Conservation (phyloP, 2,113 vertebrate genomes). For the Peucedramus taeniatus region DNA sequence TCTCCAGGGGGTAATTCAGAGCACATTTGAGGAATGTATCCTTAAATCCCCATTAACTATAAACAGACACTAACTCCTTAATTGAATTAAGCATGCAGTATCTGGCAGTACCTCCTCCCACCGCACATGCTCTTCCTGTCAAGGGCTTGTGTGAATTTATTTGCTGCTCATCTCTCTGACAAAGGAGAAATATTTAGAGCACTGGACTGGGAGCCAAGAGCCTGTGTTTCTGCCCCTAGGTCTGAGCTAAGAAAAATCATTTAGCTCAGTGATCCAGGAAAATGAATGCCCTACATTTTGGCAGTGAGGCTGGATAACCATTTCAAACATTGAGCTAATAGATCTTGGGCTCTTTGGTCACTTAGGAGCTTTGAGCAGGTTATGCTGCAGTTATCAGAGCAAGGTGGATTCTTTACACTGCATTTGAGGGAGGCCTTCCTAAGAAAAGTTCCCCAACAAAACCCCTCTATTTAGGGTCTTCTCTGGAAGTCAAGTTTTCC, state of each 20-base stretch:
- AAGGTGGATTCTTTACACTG: neutral
- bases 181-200: neutral
- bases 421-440: neutral
- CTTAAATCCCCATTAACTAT: neutral
- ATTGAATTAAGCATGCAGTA: neutral
- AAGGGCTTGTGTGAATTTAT: neutral
- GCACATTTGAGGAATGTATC: neutral
- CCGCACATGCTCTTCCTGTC: neutral
- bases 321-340: neutral
- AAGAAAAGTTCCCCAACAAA: neutral
- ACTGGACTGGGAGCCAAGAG: neutral
- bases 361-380: neutral
- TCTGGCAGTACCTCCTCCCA: neutral
- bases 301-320: neutral
- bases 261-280: constrained; percentile 50
- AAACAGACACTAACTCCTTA: neutral
- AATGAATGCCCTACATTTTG: constrained; percentile 46
- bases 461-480: neutral
- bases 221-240: constrained; percentile 21
- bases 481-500: neutral
- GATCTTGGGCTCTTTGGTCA: neutral
- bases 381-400: neutral
- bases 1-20: neutral
- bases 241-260: constrained; percentile 26
- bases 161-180: neutral